Conservation (phyloP, 2,797 vertebrate genomes). For the Botia almorhae region DNA sequence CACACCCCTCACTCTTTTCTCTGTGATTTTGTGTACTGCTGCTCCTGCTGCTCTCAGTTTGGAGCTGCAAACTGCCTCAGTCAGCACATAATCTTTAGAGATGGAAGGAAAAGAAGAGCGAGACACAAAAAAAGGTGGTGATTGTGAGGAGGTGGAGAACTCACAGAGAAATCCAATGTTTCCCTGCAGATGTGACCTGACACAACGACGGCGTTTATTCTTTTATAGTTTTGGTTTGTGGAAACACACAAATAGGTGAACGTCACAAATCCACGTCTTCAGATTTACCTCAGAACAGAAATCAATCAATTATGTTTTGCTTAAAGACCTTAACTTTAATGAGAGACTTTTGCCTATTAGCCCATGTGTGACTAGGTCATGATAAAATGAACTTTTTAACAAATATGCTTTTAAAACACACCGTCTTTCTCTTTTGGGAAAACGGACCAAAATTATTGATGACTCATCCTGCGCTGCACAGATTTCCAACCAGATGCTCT, state of each 20-base stretch:
- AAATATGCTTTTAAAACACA: too few species aligned
- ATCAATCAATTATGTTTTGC: too few species aligned
- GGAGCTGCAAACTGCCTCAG: conserved; percentile 74
- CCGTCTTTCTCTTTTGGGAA: too few species aligned
- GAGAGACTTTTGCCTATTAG: too few species aligned
- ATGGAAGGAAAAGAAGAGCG: not conserved
- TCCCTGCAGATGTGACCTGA: conserved; percentile 34
- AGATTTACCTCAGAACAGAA: too few species aligned
- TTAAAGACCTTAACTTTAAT: too few species aligned
- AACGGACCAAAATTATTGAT: too few species aligned
- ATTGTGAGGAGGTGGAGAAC: conserved; percentile 10
- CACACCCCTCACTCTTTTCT: conserved; percentile 29
- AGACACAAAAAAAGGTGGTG: conserved; percentile 27
- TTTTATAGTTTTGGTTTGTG: not conserved
- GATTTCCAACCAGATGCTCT: too few species aligned
- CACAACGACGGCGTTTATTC: conserved; percentile 1
- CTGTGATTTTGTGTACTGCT: conserved; percentile 35
- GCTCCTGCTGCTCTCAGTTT: conserved; percentile 52
- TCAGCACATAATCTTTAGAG: conserved; percentile 76
- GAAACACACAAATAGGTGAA: not conserved
- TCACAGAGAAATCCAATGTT: conserved; percentile 25
- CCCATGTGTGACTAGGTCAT: too few species aligned
- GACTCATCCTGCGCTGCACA: too few species aligned
- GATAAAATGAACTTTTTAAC: too few species aligned
- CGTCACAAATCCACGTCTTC: not conserved